Evolutionary conservation across 2,113 vertebrate species (phyloP).

Genomic region (Semnornis frantzii): DNA sequence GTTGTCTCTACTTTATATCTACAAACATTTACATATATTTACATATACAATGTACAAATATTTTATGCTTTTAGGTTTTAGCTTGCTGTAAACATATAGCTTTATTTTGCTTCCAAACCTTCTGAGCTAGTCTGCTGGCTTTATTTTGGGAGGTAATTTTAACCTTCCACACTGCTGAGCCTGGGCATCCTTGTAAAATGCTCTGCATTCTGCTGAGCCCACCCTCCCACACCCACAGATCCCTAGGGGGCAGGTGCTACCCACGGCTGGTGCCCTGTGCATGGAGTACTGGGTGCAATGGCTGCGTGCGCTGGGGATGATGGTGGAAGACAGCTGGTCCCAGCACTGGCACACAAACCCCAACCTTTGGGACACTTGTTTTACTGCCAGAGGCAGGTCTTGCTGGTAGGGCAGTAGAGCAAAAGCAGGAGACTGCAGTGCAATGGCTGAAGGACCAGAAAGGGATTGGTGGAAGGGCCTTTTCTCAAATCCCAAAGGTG

Average conservation of each 20-base stretch:
- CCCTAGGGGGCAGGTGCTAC: too few species aligned
- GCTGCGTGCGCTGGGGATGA: fast-evolving
- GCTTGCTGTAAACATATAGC: too few species aligned
- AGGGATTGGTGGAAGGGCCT: fast-evolving
- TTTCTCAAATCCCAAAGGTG: neutral
- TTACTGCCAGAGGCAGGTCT: neutral
- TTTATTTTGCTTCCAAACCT: too few species aligned
- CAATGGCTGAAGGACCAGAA: neutral
- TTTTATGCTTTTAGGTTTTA: too few species aligned
- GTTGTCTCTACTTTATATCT: too few species aligned
- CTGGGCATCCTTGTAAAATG: neutral
- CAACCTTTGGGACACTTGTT: neutral
- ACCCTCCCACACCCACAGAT: neutral
- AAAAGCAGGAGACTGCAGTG: neutral
- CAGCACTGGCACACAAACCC: neutral
- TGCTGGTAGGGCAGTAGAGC: neutral
- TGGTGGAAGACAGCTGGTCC: neutral
- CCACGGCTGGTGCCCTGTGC: fast-evolving
- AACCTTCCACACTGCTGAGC: neutral
- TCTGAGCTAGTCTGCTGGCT: too few species aligned
- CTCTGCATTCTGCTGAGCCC: neutral
- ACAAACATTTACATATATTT: too few species aligned
- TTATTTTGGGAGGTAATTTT: too few species aligned
- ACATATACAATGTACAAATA: too few species aligned
- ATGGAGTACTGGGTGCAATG: neutral